These are phyloP conservation scores for Apis mellifera DNA, from an alignment of 1,140 invertebrate genomes.

Conservation along the genomic window DNA sequence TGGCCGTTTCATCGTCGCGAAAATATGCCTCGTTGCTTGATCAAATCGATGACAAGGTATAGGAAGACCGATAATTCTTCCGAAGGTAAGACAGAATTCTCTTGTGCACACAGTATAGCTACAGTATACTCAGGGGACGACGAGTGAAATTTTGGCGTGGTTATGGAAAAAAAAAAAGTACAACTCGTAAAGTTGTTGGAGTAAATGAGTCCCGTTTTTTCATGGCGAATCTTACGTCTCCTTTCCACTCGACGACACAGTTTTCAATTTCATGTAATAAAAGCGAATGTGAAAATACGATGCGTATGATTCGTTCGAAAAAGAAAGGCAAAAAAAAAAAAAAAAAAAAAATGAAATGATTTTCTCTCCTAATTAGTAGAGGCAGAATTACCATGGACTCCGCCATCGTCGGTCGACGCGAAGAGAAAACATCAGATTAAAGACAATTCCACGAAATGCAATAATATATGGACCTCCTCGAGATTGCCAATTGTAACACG, in stretches of 20 bases:
- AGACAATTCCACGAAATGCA: conserved; percentile 61
- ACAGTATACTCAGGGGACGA: conserved; percentile 12
- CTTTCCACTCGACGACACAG: no score
- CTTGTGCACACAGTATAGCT: not conserved
- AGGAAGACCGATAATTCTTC: conserved; percentile 46
- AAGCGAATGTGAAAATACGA: not conserved
- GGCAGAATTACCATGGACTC: conserved; percentile 51
- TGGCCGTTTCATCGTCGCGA: not conserved
- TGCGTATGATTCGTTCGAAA: no score
- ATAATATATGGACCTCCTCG: conserved; percentile 72
- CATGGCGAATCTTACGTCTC: not conserved
- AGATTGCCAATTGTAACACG: conserved; percentile 76
- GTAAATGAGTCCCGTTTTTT: not conserved
- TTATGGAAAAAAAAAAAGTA: conserved; percentile 24
- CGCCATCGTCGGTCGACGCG: conserved; percentile 36
- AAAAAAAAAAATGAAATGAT: not conserved
- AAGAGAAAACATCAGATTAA: conserved; percentile 64
- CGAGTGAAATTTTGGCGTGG: conserved; percentile 23
- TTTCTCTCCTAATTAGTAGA: conserved; percentile 35
- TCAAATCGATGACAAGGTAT: conserved; percentile 74
- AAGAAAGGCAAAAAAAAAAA: no score
- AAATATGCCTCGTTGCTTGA: conserved; percentile 74
- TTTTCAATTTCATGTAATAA: not conserved
- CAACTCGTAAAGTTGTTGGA: conserved; percentile 6
- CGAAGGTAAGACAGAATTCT: conserved; percentile 65